Base-by-base conservation (phyloP, 2,888 invertebrate species). In the Apantesis nais region DNA sequence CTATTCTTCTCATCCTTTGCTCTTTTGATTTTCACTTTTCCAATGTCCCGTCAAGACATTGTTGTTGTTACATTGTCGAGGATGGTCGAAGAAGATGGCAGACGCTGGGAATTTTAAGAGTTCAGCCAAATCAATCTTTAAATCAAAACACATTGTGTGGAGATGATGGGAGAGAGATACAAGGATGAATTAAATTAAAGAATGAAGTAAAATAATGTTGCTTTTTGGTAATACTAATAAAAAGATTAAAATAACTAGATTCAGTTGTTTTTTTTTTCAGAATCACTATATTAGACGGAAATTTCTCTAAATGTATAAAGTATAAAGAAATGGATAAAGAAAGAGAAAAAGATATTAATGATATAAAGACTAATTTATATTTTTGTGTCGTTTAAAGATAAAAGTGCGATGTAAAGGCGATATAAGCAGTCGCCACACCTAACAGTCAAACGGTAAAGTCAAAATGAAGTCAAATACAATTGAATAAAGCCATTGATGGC, bases 401-500 rank as follows among this genome's bases (percentile, higher is more conserved):
- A n/a, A 41, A 11, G 16, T 39, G 8, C 34, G 14, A n/a, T 22
- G 29, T 25, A 3, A 61, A 61, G 29, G n/a, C 19, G 34, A 34
- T n/a, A 44, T 37, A n/a, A 67, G 37, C 25, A 62, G 14, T 31
- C 29, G 34, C 9, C 55, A 58, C 55, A 67, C 41, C 60, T 31
- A n/a, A 41, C 14, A 41, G 22, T n/a, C 44, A 29, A 60, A 68
- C 37, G 34, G 19, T 61, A 62, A 67, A 67, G 22, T 58, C 34
- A 64, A 68, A 64, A 64, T 63, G 39, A 64, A 67, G 67, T 62
- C 48, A 16, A 60, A 62, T 34, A 62, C 74, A 74, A 78, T 76
- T 69, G 71, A 73, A 67, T 74, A 74, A 73, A 52, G 70, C 58
- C 16, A 71, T 62, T 37, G 62, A 64, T 65, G 61, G 67, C 44